Base-by-base conservation (phyloP, 2,113 vertebrate genomes). In the Microcebus jonahi region DNA sequence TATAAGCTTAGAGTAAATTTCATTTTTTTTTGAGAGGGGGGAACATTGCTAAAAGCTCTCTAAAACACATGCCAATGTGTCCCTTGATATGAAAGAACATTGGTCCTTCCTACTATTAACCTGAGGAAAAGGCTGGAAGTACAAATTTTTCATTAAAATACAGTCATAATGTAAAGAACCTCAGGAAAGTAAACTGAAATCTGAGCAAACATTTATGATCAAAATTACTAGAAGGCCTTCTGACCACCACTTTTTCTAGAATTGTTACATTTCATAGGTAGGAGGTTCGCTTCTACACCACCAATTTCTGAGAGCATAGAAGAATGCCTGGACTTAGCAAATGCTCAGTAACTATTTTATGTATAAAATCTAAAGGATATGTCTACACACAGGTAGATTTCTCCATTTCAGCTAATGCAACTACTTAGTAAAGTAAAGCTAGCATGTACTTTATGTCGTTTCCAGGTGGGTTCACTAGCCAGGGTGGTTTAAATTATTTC, bases 1-100 rank as follows among this genome's bases (percentile, higher is more conserved):
- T 97, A 96, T 96, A 97, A 97, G 93, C 90, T 97, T 97, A 90
- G 88, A 97, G 97, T 71, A 57, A 95, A 97, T 97, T 97, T 93
- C 96, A 79, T 96, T 98, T 98, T 98, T 98, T 45, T 45, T 45
- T 45, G 97, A 95, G 76, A 94, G 90, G 95, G 76, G 94, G 88
- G 89, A 94, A 71, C 20, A 70, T 98, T 91, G 71, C 81, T 98
- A 96, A 98, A 97, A 98, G 68, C 83, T 98, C 89, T 96, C 92
- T 98, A 96, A 97, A 98, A 97, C 53, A 59, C 65, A 81, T 5
- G 15, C 91, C 23, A 86, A 42, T 0, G 0, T 57, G 42, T 96
- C 61, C 75, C 82, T 7, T 70, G 50, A 82, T 77, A 79, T 75
- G 48, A 82, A 92, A 68, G 94, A 70, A 95, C 31, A 59, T 75